A percentile compares a stretch with the other conserved stretches of the same genome.
Evolutionary conservation across 1,140 invertebrate genomes (phyloP).

Genomic region (Drosophila santomea): DNA sequence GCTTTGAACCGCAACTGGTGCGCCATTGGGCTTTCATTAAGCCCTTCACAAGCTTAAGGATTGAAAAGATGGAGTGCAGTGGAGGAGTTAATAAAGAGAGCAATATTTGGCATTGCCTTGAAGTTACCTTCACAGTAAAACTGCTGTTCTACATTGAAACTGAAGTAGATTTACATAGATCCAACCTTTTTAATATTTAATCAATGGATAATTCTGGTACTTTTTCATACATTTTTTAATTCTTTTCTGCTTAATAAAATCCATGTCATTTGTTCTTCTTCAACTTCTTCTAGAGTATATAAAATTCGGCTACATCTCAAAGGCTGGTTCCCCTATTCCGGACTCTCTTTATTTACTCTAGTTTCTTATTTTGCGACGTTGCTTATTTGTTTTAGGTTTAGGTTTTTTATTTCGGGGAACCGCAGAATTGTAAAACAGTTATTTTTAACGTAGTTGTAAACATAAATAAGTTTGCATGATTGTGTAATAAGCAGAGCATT

Average conservation of each 20-base stretch:
- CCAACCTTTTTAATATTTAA: too few species aligned
- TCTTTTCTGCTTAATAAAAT: background rate
- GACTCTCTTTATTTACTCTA: constrained; percentile 24
- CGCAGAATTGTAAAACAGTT: background rate
- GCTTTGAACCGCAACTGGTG: constrained; percentile 35
- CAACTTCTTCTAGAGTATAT: constrained; percentile 1
- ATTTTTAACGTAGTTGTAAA: background rate
- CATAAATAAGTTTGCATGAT: background rate
- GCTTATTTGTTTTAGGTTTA: constrained; percentile 6
- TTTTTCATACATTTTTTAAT: too few species aligned
- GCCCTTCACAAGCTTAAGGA: background rate
- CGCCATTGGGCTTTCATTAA: constrained; percentile 14
- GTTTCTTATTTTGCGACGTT: constrained; percentile 25
- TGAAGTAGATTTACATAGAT: too few species aligned
- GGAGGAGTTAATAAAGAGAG: background rate
- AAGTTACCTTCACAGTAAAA: too few species aligned
- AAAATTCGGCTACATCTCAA: constrained; percentile 2
- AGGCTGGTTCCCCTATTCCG: background rate
- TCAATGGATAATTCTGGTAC: too few species aligned
- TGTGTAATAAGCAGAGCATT: background rate
- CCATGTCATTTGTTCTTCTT: too few species aligned
- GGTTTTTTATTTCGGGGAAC: background rate
- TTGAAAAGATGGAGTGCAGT: background rate
- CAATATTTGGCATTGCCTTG: background rate
- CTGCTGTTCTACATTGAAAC: too few species aligned